Conservation (phyloP, 2,888 invertebrate genomes). For the Sussaba pulchella region DNA sequence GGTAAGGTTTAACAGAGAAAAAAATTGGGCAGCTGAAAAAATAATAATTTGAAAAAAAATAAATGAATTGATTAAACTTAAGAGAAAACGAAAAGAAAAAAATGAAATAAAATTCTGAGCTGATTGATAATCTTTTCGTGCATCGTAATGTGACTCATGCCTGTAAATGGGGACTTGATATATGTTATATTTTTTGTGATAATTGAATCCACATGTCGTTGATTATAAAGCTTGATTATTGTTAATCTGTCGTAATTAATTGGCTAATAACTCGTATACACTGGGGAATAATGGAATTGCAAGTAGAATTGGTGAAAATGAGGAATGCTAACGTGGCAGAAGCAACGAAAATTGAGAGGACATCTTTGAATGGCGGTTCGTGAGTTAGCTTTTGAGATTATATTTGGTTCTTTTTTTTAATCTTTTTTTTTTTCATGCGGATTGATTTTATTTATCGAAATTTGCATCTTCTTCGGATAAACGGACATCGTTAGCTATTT, state of each 20-base stretch:
- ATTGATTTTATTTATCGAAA: too few species aligned
- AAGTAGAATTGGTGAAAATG: slow-evolving; percentile 17
- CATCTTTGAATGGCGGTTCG: background rate
- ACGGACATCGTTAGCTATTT: too few species aligned
- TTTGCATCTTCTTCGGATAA: too few species aligned
- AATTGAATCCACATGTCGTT: background rate
- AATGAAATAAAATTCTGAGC: too few species aligned
- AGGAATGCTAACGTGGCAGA: background rate
- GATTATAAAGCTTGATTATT: slow-evolving; percentile 36
- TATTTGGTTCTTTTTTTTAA: background rate
- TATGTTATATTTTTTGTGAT: background rate
- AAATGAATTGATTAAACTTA: background rate
- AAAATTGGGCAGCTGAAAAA: slow-evolving; percentile 30
- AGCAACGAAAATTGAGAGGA: background rate
- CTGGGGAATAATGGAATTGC: background rate
- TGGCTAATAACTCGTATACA: background rate
- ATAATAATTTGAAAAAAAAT: background rate
- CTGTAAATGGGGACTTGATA: slow-evolving; percentile 17
- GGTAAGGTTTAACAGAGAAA: slow-evolving; percentile 79
- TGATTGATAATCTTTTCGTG: slow-evolving; percentile 24
- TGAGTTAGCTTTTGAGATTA: background rate
- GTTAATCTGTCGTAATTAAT: slow-evolving; percentile 37
- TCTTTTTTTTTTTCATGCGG: too few species aligned
- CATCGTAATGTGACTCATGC: slow-evolving; percentile 32
- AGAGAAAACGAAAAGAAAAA: too few species aligned